Conservation (phyloP, 2,797 vertebrate species). For the Cirrhinus mrigala region DNA sequence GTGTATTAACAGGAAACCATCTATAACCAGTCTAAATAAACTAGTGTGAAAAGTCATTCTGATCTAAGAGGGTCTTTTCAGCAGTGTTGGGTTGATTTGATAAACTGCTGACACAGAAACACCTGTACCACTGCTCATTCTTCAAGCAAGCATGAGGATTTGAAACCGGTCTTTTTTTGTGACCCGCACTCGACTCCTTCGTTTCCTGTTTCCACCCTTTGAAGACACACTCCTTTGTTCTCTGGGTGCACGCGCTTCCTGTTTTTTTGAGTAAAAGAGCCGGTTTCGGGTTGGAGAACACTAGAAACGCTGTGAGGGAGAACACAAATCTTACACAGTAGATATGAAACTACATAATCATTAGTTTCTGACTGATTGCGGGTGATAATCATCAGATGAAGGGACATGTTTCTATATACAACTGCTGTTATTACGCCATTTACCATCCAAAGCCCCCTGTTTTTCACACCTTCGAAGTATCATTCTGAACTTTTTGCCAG, state of each 20-base stretch:
- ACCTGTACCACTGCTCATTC: neutral
- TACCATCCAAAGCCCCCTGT: neutral
- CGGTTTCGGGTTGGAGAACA: conserved; percentile 16
- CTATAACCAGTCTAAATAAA: neutral
- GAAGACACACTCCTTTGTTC: conserved; percentile 48
- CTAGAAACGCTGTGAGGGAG: conserved; percentile 24
- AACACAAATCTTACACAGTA: conserved; percentile 2
- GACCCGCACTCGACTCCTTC: conserved; percentile 28
- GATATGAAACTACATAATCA: conserved; percentile 19
- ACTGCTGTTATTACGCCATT: neutral
- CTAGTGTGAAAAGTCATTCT: neutral
- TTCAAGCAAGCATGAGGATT: neutral
- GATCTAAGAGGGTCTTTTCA: neutral
- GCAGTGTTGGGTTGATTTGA: neutral
- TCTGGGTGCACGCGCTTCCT: conserved; percentile 52
- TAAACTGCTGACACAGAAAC: conserved; percentile 21
- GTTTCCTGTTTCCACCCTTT: conserved; percentile 63
- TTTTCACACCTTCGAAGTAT: neutral
- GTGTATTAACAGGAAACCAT: neutral
- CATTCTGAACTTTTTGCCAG: neutral
- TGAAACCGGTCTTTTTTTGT: conserved; percentile 23
- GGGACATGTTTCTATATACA: neutral
- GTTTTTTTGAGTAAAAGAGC: conserved; percentile 52
- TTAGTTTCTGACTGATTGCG: neutral
- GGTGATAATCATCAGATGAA: neutral